Evolutionary conservation across 2,888 invertebrate genomes (phyloP).

Genomic region (Geotrupes spiniger): DNA sequence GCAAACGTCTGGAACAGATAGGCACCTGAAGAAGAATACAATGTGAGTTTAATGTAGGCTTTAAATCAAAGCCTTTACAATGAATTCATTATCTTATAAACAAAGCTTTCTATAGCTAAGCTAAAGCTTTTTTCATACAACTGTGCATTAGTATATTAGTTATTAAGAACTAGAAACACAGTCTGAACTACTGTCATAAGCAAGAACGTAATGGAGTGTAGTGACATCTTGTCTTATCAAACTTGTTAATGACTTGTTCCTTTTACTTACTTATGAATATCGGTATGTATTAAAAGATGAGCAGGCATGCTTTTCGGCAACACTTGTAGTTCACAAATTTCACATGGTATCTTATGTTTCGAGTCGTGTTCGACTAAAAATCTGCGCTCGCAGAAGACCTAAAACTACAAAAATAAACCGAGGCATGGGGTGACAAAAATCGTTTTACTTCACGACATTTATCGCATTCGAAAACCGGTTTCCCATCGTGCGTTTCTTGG

Average conservation of each 20-base stretch:
- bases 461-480: slow-evolving; percentile 31
- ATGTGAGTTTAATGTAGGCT: no score
- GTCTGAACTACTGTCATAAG: no score
- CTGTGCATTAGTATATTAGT: no score
- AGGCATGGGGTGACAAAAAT: no score
- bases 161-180: no score
- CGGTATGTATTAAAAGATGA: slow-evolving; percentile 34
- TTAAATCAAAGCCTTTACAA: no score
- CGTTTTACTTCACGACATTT: slow-evolving; percentile 31
- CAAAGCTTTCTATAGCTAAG: no score
- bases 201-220: no score
- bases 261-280: slow-evolving; percentile 32
- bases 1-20: no score
- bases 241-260: slow-evolving; percentile 31
- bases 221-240: slow-evolving; percentile 34
- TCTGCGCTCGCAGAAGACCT: slow-evolving; percentile 29
- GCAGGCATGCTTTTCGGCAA: slow-evolving; percentile 33
- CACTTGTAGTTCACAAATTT: slow-evolving; percentile 30
- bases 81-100: no score
- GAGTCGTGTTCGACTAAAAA: slow-evolving; percentile 32
- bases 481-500: slow-evolving; percentile 31
- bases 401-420: slow-evolving; percentile 10
- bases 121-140: no score
- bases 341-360: slow-evolving; percentile 32
- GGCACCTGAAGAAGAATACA: no score